These are phyloP conservation scores for Meloidogyne floridensis DNA, from an alignment of 1,140 invertebrate species.

Conservation along the genomic window DNA sequence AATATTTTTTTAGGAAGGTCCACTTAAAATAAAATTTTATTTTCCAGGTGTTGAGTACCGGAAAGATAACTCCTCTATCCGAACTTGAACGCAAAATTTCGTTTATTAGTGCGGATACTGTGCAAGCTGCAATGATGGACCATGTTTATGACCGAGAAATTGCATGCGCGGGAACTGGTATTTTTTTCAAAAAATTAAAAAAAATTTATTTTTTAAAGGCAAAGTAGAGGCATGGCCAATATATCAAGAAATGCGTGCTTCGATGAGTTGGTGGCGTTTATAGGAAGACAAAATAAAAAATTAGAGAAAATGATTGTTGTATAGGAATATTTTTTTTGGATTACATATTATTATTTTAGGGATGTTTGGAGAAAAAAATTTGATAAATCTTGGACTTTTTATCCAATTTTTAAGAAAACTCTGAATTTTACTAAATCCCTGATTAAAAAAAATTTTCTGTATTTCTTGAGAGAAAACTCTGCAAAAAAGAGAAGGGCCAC, in stretches of 20 bases:
- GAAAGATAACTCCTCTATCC: slow-evolving; percentile 34
- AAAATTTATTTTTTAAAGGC: slow-evolving; percentile 22
- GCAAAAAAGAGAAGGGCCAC: too few species aligned
- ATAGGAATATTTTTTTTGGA: neutral
- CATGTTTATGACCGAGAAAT: slow-evolving; percentile 54
- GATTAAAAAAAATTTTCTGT: too few species aligned
- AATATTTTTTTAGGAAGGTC: too few species aligned
- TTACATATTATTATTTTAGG: neutral
- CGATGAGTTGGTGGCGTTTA: slow-evolving; percentile 48
- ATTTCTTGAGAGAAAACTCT: too few species aligned
- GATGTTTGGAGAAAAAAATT: too few species aligned
- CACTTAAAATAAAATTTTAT: neutral
- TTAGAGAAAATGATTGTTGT: neutral
- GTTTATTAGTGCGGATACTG: slow-evolving; percentile 34
- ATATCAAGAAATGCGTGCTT: slow-evolving; percentile 33
- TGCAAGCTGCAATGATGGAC: slow-evolving; percentile 46
- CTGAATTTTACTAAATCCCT: too few species aligned
- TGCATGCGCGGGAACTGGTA: slow-evolving; percentile 45
- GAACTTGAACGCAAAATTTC: slow-evolving; percentile 47
- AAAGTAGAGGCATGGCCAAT: slow-evolving; percentile 36
- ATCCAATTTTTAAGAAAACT: too few species aligned
- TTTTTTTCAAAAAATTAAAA: neutral
- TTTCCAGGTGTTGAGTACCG: slow-evolving; percentile 47
- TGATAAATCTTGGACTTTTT: too few species aligned
- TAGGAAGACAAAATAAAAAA: slow-evolving; percentile 25